A percentile compares a stretch with the other conserved stretches of the same genome.
Evolutionary conservation across 2,797 vertebrate genomes (phyloP).

Genomic region (Taeniopygia guttata): DNA sequence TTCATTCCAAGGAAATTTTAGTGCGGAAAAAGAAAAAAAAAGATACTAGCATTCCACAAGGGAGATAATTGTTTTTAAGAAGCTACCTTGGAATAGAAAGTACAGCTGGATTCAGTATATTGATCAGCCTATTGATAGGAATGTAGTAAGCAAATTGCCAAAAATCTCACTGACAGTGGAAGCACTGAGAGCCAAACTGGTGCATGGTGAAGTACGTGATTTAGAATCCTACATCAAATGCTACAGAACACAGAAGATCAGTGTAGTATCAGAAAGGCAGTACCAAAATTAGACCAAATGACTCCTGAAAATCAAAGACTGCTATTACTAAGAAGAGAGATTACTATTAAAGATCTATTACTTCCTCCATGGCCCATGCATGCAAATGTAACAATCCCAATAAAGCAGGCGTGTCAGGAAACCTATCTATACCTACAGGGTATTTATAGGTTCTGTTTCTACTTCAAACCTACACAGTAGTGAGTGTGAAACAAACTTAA

Average conservation of each 20-base stretch:
- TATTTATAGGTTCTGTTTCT: neutral
- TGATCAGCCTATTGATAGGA: neutral
- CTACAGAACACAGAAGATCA: neutral
- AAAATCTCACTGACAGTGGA: neutral
- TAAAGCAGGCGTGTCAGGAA: neutral
- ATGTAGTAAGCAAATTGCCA: neutral
- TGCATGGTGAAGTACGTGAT: rapidly evolving
- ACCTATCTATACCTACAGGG: neutral
- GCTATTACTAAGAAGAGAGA: neutral
- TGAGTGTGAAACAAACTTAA: neutral
- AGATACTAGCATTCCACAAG: neutral
- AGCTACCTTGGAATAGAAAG: neutral
- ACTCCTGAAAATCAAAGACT: neutral
- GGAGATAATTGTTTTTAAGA: neutral
- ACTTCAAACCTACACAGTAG: neutral
- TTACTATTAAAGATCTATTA: neutral
- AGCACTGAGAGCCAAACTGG: neutral
- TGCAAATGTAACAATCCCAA: neutral
- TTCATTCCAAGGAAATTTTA: neutral
- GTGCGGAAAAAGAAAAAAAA: neutral
- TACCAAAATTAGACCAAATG: neutral
- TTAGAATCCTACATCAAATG: neutral
- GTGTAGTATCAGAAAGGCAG: neutral
- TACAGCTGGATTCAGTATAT: neutral
- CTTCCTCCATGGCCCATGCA: neutral